phyloP scores from a whole-genome alignment of 2,113 vertebrate genomes.

The Cyanoramphus novaezelandiae region DNA sequence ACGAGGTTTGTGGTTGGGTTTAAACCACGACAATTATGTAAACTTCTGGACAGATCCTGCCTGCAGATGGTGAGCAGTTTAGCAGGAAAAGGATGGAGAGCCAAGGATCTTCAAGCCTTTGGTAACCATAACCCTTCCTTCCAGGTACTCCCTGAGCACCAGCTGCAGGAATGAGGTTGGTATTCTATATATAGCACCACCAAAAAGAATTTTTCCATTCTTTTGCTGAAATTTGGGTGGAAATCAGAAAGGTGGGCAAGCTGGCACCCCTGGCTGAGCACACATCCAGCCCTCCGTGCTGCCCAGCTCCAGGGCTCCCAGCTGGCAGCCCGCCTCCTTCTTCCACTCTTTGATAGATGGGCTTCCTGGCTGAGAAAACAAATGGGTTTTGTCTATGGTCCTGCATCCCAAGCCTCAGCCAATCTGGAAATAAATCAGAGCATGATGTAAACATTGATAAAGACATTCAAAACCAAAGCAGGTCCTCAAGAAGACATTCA shows the following conservation, averaged over 20 bases:
- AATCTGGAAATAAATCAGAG: background rate
- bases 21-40: too few relatives aligned
- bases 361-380: background rate
- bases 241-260: background rate
- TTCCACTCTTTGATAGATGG: background rate
- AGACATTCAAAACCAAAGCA: background rate
- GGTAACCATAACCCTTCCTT: background rate
- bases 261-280: background rate
- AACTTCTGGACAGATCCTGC: background rate
- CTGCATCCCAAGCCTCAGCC: background rate
- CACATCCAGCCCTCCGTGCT: background rate
- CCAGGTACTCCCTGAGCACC: background rate
- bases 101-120: background rate
- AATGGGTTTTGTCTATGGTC: background rate
- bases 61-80: background rate
- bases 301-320: background rate
- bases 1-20: too few relatives aligned
- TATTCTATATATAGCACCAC: rapidly evolving
- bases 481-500: background rate
- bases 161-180: background rate
- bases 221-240: background rate
- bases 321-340: background rate
- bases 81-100: background rate
- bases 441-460: background rate
- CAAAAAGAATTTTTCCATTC: background rate